Evolutionary conservation across 2,888 invertebrate genomes (phyloP), one percentile per base, ranked within the genome.

Genomic region (Leucophenga maculata): DNA sequence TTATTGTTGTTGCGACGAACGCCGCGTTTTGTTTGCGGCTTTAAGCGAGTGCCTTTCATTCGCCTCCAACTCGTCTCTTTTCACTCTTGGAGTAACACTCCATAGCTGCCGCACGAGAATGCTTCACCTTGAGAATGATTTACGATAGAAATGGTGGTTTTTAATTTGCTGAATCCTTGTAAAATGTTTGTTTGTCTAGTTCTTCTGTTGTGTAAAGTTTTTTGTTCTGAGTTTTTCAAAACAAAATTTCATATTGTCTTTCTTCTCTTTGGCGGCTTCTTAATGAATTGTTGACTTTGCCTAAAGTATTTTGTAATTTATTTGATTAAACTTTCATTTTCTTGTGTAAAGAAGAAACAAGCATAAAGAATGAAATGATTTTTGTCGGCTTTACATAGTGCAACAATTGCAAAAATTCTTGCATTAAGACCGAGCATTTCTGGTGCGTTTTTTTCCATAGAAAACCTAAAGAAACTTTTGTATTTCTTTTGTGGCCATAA

Each of bases 221-320:
- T 66, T 54, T 20, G 8, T 74, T 78, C 77, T 57, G 54, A 39
- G 65, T 31, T 71, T 68, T 69, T 73, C 55, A n/a, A n/a, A n/a
- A n/a, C n/a, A n/a, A 59, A 69, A 71, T 72, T 62, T 54, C 39
- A 6, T 39, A 8, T 39, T 39, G 39, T 39, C 8, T 39, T 39
- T 60, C 16, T n/a, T 60, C 44, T 16, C 60, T 18, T 60, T 44
- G 39, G 50, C 46, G 62, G 22, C 62, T 16, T 54, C 54, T 50
- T 55, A 71, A 68, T 68, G 73, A 73, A 74, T 75, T 82, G 74
- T 79, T 78, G 74, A 73, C 76, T 72, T 72, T 75, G 72, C 11
- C 68, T 75, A 78, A 82, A 79, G 82, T 75, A 79, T 80, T 84
- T 77, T 79, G 76, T 81, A 84, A 82, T 82, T 84, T 82, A 84